Conservation (phyloP, 1,140 invertebrate genomes). For the Cyphomyrmex costatus region DNA sequence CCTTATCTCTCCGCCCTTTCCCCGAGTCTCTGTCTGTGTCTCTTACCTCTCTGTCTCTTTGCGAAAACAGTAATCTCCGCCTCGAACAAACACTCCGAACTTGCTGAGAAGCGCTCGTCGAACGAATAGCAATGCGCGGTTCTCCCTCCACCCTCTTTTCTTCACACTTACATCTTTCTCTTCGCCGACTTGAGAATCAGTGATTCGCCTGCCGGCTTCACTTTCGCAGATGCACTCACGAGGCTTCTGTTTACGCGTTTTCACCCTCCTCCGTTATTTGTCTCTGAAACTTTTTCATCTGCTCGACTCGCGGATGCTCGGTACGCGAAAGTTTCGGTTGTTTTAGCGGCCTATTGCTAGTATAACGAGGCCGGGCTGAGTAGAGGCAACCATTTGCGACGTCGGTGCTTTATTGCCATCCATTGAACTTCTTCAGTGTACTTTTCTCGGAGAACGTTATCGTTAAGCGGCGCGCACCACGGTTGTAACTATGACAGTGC, state of each 20-base stretch:
- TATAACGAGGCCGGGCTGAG: conserved; percentile 44
- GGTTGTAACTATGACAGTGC: conserved; percentile 40
- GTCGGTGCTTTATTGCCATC: conserved; percentile 60
- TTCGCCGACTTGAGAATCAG: conserved; percentile 37
- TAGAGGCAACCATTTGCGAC: conserved; percentile 55
- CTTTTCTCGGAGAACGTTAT: conserved; percentile 41
- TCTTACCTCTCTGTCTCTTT: conserved; percentile 8
- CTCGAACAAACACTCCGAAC: conserved; percentile 76
- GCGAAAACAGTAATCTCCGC: conserved; percentile 75
- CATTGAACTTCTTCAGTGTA: conserved; percentile 59
- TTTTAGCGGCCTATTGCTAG: conserved; percentile 53
- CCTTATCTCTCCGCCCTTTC: conserved; percentile 7
- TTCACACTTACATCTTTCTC: conserved; percentile 43
- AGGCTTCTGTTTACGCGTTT: conserved; percentile 43
- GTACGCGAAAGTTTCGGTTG: conserved; percentile 57
- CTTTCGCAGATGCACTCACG: conserved; percentile 52
- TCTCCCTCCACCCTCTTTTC: conserved; percentile 6
- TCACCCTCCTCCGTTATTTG: conserved; percentile 6
- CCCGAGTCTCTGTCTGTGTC: not conserved
- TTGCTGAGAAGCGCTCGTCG: conserved; percentile 64
- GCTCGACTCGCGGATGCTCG: conserved; percentile 28
- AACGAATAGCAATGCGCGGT: conserved; percentile 60
- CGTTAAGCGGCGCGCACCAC: conserved; percentile 48
- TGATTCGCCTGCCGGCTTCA: not conserved
- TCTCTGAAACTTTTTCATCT: conserved; percentile 64